Evolutionary conservation across 1,140 invertebrate genomes (phyloP).

Genomic region (Drosophila repleta): DNA sequence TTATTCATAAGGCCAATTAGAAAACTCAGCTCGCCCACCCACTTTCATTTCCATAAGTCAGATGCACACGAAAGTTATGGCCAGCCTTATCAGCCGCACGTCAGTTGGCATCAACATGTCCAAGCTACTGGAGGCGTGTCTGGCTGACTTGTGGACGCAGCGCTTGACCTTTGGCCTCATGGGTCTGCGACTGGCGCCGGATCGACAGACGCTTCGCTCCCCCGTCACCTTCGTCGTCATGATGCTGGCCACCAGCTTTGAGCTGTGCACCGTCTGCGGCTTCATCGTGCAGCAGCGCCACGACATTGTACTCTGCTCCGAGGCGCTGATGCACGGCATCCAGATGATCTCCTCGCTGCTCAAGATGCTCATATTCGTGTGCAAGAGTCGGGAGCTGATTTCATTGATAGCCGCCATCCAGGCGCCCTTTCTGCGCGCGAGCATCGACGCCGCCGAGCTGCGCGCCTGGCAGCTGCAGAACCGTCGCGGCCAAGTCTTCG

Average conservation of each 20-base stretch:
- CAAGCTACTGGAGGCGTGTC: constrained; percentile 48
- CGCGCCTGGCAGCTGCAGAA: constrained; percentile 22
- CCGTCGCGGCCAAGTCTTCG: constrained; percentile 40
- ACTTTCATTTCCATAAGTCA: background rate
- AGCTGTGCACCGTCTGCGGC: constrained; percentile 62
- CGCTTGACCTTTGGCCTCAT: constrained; percentile 53
- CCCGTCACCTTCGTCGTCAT: constrained; percentile 45
- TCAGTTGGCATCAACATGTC: constrained; percentile 49
- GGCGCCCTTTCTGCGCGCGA: constrained; percentile 11
- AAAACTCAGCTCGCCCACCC: background rate
- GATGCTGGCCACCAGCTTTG: constrained; percentile 52
- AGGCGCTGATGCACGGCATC: constrained; percentile 60
- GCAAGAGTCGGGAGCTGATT: constrained; percentile 40
- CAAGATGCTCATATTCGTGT: constrained; percentile 56
- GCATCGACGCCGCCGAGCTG: background rate
- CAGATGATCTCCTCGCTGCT: constrained; percentile 63
- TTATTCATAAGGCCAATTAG: constrained; percentile 52
- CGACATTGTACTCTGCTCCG: constrained; percentile 59
- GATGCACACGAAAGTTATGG: background rate
- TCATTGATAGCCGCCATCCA: constrained; percentile 29
- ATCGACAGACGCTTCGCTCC: constrained; percentile 10
- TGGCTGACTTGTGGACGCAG: constrained; percentile 57
- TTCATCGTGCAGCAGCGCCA: constrained; percentile 47
- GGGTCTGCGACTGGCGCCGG: constrained; percentile 44
- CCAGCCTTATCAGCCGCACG: background rate